A percentile compares a stretch with the other conserved stretches of the same genome.
phyloP scores from a whole-genome alignment of 2,888 invertebrate species.

The Oithona nana region DNA sequence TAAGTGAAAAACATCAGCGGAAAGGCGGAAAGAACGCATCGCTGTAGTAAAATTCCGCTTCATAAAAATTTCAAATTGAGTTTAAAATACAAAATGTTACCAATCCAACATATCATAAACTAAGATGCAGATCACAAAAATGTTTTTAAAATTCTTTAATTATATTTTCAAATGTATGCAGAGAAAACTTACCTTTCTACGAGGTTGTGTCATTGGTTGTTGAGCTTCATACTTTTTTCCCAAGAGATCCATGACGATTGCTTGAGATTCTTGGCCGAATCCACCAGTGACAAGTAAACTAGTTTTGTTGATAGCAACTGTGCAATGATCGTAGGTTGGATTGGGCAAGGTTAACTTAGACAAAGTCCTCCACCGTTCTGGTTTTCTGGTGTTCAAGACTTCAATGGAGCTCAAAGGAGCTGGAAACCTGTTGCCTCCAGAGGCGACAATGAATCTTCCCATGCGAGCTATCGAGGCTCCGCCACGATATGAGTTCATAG shows the following conservation, averaged over 20 bases:
- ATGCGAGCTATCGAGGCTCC: conserved; percentile 4
- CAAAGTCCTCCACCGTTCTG: conserved; percentile 5
- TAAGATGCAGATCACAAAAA: too few relatives aligned
- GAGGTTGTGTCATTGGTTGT: conserved; percentile 6
- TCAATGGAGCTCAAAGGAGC: background rate
- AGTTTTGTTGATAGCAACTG: background rate
- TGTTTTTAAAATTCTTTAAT: too few relatives aligned
- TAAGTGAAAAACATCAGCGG: too few relatives aligned
- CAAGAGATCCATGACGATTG: background rate
- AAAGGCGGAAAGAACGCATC: too few relatives aligned
- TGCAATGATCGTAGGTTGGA: conserved; percentile 13
- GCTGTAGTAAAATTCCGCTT: too few relatives aligned
- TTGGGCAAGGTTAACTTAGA: conserved; percentile 5
- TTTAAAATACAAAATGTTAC: too few relatives aligned
- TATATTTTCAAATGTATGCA: too few relatives aligned
- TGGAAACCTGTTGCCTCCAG: conserved; percentile 1
- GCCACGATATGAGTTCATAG: background rate
- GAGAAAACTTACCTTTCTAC: conserved; percentile 1
- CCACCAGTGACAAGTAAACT: conserved; percentile 10
- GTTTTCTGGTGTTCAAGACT: conserved; percentile 3
- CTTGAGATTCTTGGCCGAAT: background rate
- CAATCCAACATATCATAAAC: too few relatives aligned
- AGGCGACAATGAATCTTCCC: conserved; percentile 6
- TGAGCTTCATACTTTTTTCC: background rate
- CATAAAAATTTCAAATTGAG: too few relatives aligned